These are phyloP conservation scores for Entomyzon cyanotis DNA, from an alignment of 2,113 vertebrate species.

Conservation along the genomic window DNA sequence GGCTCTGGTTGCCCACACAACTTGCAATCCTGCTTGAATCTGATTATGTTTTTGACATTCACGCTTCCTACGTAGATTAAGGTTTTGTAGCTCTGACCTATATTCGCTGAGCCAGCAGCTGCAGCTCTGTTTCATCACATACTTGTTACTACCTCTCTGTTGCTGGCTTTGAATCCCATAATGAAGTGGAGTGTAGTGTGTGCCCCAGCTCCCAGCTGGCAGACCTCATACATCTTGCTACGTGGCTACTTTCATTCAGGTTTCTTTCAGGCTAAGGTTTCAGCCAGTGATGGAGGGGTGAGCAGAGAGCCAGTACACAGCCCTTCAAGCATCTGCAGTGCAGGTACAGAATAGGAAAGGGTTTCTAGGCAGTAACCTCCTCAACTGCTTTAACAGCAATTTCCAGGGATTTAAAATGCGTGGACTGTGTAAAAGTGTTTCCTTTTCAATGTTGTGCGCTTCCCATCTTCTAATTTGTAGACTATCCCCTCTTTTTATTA, in stretches of 20 bases:
- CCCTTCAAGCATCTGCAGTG: not conserved
- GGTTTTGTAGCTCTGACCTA: slow-evolving; percentile 22
- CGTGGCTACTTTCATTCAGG: not conserved
- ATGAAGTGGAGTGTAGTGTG: not conserved
- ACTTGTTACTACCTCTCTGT: not conserved
- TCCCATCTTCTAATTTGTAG: not conserved
- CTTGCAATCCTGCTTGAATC: not conserved
- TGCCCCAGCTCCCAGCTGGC: not conserved
- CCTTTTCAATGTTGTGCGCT: not conserved
- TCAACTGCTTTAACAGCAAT: not conserved
- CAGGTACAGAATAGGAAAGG: not conserved
- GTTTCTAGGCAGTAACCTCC: not conserved
- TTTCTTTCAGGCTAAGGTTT: not conserved
- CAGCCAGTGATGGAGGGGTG: not conserved
- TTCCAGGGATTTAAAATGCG: not conserved
- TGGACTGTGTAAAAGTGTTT: not conserved
- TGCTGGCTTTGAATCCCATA: not conserved
- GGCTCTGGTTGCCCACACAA: not conserved
- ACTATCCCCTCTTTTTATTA: not conserved
- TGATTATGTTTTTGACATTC: not conserved
- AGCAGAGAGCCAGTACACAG: not conserved
- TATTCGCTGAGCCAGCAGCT: slow-evolving; percentile 14
- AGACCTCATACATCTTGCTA: not conserved
- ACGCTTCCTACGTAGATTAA: not conserved
- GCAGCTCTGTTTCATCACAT: not conserved